Conservation (phyloP, 2,888 invertebrate genomes). For the Diarsia dahlii region DNA sequence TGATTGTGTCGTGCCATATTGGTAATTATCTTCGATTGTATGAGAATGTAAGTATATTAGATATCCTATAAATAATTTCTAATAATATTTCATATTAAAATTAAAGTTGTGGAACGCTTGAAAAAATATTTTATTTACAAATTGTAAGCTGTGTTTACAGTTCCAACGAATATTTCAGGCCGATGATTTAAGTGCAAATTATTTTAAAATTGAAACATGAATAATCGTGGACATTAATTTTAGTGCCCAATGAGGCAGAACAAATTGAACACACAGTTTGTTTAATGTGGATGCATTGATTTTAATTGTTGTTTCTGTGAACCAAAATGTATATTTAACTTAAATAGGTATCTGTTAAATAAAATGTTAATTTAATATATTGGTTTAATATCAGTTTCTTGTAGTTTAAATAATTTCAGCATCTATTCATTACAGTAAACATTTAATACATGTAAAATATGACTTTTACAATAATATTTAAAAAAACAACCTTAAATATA, state of each 20-base stretch:
- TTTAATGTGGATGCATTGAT: constrained; percentile 9
- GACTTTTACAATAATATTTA: too few relatives aligned
- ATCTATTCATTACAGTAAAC: not conserved
- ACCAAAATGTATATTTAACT: not conserved
- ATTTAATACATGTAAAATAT: too few relatives aligned
- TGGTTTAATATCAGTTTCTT: not conserved
- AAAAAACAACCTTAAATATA: not conserved
- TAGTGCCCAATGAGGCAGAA: constrained; percentile 25
- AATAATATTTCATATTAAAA: not conserved
- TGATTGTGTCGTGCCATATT: constrained; percentile 82
- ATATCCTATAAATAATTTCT: constrained; percentile 5
- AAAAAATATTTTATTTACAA: not conserved
- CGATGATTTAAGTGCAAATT: not conserved
- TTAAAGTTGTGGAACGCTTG: not conserved
- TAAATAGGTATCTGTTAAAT: not conserved
- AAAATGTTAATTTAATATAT: too few relatives aligned
- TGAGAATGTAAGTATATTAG: constrained; percentile 82
- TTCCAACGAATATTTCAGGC: not conserved
- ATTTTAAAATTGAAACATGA: constrained; percentile 16
- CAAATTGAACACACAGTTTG: constrained; percentile 27
- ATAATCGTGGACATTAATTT: constrained; percentile 14
- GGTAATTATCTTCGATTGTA: constrained; percentile 78
- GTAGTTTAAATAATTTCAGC: not conserved
- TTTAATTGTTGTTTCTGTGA: constrained; percentile 21
- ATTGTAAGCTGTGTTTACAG: not conserved